A percentile compares a stretch with the other conserved stretches of the same genome.
Conservation (phyloP, 2,797 vertebrate species). For the Melanotaenia pygmaea region DNA sequence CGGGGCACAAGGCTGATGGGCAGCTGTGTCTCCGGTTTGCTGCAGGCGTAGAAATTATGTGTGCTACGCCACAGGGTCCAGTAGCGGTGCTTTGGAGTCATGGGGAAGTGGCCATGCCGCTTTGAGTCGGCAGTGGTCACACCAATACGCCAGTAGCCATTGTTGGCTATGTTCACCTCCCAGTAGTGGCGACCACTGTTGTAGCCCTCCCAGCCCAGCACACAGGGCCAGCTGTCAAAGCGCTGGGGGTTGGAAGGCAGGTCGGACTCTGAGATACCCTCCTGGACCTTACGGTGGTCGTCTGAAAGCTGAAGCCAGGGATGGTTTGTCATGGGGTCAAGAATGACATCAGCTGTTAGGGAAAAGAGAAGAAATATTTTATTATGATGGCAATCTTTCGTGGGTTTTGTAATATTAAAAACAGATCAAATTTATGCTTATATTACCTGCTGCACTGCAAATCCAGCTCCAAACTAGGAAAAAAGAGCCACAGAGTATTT, state of each 20-base stretch:
- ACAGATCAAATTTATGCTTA: neutral
- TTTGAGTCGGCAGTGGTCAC: conserved; percentile 65
- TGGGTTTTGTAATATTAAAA: neutral
- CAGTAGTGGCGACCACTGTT: conserved; percentile 79
- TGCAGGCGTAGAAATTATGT: conserved; percentile 78
- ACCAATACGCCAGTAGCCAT: conserved; percentile 79
- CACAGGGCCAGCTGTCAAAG: conserved; percentile 78
- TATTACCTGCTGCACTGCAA: conserved; percentile 71
- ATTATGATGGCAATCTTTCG: neutral
- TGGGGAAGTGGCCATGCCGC: conserved; percentile 71
- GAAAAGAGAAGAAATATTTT: neutral
- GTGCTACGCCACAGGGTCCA: conserved; percentile 82
- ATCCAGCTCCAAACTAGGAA: conserved; percentile 83
- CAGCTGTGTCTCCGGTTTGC: conserved; percentile 71
- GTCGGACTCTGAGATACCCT: conserved; percentile 40
- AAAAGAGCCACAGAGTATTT: conserved; percentile 36
- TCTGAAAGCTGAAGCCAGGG: conserved; percentile 81
- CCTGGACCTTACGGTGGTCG: conserved; percentile 76
- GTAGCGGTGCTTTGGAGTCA: conserved; percentile 73
- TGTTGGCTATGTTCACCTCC: conserved; percentile 79
- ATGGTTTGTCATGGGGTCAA: conserved; percentile 79
- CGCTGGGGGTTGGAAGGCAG: conserved; percentile 65
- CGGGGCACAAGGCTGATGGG: conserved; percentile 63
- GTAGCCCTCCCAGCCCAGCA: conserved; percentile 79
- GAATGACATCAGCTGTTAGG: conserved; percentile 72